These are phyloP conservation scores for Strongylocentrotus purpuratus DNA, from an alignment of 35 echinoderm and acorn worm genomes.

Conservation along the genomic window DNA sequence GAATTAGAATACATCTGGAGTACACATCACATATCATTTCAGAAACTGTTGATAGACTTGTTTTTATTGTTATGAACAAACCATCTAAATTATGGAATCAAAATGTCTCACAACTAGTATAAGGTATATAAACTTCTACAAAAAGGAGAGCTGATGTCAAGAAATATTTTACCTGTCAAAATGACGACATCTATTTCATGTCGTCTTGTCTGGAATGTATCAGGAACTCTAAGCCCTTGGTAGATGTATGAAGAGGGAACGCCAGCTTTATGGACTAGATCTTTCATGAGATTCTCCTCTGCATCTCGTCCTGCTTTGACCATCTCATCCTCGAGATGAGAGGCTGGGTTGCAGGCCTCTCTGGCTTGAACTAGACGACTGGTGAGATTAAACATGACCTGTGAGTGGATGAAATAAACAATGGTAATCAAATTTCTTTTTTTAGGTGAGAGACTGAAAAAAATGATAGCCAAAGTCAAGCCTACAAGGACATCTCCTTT, in stretches of 20 bases:
- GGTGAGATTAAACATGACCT: slow-evolving; percentile 73
- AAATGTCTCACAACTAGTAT: too few species aligned
- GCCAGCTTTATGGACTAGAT: slow-evolving; percentile 57
- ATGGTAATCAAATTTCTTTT: too few species aligned
- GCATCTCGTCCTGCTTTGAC: slow-evolving; percentile 81
- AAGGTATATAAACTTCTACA: neutral
- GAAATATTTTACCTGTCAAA: slow-evolving; percentile 71
- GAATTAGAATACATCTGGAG: too few species aligned
- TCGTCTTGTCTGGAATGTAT: slow-evolving; percentile 84
- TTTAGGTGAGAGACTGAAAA: too few species aligned
- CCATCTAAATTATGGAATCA: too few species aligned
- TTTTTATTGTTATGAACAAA: too few species aligned
- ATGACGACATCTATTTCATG: slow-evolving; percentile 95
- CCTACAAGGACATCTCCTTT: too few species aligned
- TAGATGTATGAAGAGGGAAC: slow-evolving; percentile 70
- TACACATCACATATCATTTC: too few species aligned
- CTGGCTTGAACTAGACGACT: slow-evolving; percentile 86
- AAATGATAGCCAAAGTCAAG: too few species aligned
- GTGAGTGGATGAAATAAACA: neutral
- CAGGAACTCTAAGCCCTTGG: slow-evolving; percentile 80
- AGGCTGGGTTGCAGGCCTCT: slow-evolving; percentile 69
- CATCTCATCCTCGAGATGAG: slow-evolving; percentile 73
- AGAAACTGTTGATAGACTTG: too few species aligned
- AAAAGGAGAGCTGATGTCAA: neutral
- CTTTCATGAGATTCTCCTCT: slow-evolving; percentile 66